Conservation (phyloP, 92 coral and sea anemone genomes). For the Umimayanthus kanabou region DNA sequence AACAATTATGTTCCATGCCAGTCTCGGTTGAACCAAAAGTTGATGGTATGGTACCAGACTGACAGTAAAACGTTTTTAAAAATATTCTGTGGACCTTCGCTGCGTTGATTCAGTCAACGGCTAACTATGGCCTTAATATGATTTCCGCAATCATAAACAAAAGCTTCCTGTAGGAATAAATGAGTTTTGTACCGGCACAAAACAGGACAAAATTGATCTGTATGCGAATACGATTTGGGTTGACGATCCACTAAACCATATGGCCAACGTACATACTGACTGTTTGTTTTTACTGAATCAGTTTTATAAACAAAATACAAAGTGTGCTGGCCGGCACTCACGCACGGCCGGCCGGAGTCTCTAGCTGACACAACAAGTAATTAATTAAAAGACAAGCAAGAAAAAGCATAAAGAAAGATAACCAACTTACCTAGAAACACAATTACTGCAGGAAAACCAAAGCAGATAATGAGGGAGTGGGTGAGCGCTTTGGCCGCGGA, state of each 20-base stretch:
- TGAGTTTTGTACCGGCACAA: too few species aligned
- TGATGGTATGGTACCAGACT: too few species aligned
- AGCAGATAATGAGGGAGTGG: constrained; percentile 10
- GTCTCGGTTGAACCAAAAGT: too few species aligned
- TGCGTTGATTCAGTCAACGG: too few species aligned
- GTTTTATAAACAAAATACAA: neutral
- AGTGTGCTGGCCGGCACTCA: neutral
- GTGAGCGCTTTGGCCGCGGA: constrained; percentile 16
- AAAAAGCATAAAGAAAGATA: neutral
- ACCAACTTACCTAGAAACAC: constrained; percentile 34
- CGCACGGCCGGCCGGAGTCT: neutral
- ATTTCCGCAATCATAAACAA: too few species aligned
- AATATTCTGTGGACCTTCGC: too few species aligned
- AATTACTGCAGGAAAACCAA: constrained; percentile 13
- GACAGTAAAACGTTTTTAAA: too few species aligned
- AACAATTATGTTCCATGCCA: too few species aligned
- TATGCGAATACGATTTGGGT: neutral
- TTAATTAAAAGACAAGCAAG: neutral
- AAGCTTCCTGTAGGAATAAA: too few species aligned
- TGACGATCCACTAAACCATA: neutral
- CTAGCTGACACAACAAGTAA: too few species aligned
- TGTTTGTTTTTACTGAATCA: neutral
- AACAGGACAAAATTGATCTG: too few species aligned
- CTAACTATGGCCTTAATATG: too few species aligned
- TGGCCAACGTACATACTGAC: neutral